Conservation (phyloP, 2,888 invertebrate species). For the Nephrotoma appendiculata region DNA sequence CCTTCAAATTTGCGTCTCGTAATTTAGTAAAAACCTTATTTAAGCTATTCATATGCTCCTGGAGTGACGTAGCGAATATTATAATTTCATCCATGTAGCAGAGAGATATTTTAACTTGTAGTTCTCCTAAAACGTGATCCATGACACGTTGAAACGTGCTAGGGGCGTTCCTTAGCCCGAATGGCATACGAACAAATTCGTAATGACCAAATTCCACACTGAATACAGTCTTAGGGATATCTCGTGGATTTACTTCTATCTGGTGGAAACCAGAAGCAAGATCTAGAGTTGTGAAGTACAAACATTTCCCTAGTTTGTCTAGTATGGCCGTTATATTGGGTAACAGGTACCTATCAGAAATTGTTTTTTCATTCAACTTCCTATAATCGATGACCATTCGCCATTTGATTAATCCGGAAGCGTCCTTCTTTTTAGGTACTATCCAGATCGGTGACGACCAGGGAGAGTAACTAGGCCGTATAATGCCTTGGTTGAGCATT, state of each 20-base stretch:
- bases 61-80: not conserved
- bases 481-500: not conserved
- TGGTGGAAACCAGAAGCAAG: too few species aligned
- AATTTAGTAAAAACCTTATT: not conserved
- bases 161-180: not conserved
- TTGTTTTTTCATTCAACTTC: too few species aligned
- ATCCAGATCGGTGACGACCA: not conserved
- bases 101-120: not conserved
- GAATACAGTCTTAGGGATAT: not conserved
- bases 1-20: not conserved
- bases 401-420: not conserved
- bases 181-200: not conserved
- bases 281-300: too few species aligned
- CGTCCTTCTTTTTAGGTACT: not conserved
- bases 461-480: not conserved
- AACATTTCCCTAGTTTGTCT: too few species aligned
- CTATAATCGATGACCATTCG: not conserved
- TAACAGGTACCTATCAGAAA: too few species aligned
- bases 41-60: too few species aligned
- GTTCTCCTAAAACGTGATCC: not conserved
- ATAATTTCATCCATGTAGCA: not conserved
- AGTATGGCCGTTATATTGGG: too few species aligned
- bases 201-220: too few species aligned
- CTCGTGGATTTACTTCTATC: too few species aligned
- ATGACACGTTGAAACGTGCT: not conserved